Conservation (phyloP, 2,888 invertebrate species). For the Caprella mutica region DNA sequence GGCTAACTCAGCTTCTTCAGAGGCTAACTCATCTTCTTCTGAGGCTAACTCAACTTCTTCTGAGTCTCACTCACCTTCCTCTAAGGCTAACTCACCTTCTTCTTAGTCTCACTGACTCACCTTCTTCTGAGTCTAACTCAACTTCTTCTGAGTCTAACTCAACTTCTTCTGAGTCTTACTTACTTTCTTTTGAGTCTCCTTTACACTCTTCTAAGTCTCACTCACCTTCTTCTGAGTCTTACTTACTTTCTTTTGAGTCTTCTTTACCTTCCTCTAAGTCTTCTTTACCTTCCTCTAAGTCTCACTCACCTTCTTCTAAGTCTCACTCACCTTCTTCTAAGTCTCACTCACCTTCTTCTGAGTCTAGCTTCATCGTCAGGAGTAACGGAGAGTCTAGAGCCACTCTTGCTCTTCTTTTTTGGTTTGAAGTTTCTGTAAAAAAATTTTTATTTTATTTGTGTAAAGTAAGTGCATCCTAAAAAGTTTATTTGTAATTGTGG, state of each 20-base stretch:
- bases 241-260: background rate
- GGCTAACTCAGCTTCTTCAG: too few species aligned
- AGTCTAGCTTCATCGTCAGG: slow-evolving; percentile 28
- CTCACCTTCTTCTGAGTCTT: background rate
- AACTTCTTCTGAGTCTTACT: too few species aligned
- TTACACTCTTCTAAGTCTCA: background rate
- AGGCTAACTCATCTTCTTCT: too few species aligned
- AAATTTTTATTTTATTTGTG: too few species aligned
- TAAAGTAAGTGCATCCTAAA: too few species aligned
- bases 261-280: background rate
- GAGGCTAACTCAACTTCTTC: too few species aligned
- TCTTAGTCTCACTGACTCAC: too few species aligned
- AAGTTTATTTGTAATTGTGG: too few species aligned
- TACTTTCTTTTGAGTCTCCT: background rate
- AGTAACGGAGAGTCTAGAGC: slow-evolving; percentile 10
- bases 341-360: slow-evolving; percentile 25
- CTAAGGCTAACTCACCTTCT: too few species aligned
- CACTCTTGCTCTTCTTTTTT: slow-evolving; percentile 16
- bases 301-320: background rate
- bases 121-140: too few species aligned
- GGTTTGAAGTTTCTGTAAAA: background rate
- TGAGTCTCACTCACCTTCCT: too few species aligned
- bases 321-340: slow-evolving; percentile 18
- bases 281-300: background rate
- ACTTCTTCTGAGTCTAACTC: too few species aligned